A percentile compares a stretch with the other conserved stretches of the same genome.
phyloP scores from a whole-genome alignment of 2,797 vertebrate species.

The Hippopotamyrus pictus region DNA sequence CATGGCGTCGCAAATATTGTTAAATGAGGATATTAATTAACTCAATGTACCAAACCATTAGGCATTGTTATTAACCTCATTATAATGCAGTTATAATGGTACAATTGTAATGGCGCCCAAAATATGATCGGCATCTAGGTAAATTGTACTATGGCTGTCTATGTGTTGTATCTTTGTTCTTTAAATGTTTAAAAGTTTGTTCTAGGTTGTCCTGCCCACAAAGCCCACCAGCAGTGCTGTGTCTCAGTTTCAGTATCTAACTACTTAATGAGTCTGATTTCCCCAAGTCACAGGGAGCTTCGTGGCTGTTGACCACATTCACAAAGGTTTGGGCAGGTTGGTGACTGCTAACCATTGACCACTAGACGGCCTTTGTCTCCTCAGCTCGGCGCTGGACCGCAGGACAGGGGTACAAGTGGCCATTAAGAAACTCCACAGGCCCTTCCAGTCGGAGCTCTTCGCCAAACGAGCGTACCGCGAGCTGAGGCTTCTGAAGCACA shows the following conservation, averaged over 20 bases:
- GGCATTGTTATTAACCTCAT: background rate
- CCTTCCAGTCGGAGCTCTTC: conserved; percentile 86
- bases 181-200: background rate
- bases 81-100: background rate
- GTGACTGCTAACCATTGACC: background rate
- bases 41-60: background rate
- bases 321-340: background rate
- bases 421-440: conserved; percentile 91
- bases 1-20: background rate
- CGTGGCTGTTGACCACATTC: background rate
- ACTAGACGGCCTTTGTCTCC: background rate
- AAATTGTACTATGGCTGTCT: background rate
- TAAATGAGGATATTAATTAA: background rate
- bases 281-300: background rate
- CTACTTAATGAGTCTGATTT: background rate
- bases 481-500: conserved; percentile 85
- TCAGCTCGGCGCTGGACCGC: conserved; percentile 79
- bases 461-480: conserved; percentile 87
- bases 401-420: conserved; percentile 69
- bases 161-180: background rate
- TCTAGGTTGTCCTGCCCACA: background rate
- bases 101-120: background rate
- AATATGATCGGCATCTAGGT: background rate
- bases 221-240: background rate
- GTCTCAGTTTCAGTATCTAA: background rate